Conservation (phyloP, 2,888 invertebrate genomes). For the Plagodis pulveraria region DNA sequence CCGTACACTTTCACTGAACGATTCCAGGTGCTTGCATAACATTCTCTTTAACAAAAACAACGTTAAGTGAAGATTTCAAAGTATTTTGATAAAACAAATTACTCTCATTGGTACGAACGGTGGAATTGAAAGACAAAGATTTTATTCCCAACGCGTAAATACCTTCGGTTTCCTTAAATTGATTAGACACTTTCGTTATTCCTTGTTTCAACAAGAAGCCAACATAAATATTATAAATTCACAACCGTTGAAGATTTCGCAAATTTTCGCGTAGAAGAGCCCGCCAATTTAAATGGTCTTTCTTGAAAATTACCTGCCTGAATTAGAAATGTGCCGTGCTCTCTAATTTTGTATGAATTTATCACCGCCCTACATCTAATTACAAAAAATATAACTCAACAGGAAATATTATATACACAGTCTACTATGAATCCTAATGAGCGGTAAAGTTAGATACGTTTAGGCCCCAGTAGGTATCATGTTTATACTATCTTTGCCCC, state of each 20-base stretch:
- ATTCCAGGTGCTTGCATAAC: slow-evolving; percentile 21
- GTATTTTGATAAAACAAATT: slow-evolving; percentile 27
- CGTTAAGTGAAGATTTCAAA: slow-evolving; percentile 13
- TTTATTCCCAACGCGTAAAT: slow-evolving; percentile 39
- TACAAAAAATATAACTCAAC: slow-evolving; percentile 23
- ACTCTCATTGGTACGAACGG: slow-evolving; percentile 30
- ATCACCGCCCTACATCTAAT: slow-evolving; percentile 23
- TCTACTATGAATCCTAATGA: slow-evolving; percentile 17
- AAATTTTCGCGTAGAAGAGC: slow-evolving; percentile 27
- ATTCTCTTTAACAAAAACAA: slow-evolving; percentile 9
- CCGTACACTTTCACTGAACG: slow-evolving; percentile 25
- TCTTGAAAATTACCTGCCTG: slow-evolving; percentile 31
- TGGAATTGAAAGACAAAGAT: slow-evolving; percentile 19
- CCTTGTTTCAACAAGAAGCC: slow-evolving; percentile 43
- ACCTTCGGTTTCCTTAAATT: slow-evolving; percentile 48
- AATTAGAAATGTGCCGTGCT: slow-evolving; percentile 19
- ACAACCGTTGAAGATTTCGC: slow-evolving; percentile 29
- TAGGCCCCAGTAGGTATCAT: slow-evolving; percentile 9
- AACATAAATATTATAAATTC: slow-evolving; percentile 42
- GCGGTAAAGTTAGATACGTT: slow-evolving; percentile 1
- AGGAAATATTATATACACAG: slow-evolving; percentile 16
- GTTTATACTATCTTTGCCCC: slow-evolving; percentile 12
- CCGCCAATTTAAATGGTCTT: slow-evolving; percentile 34
- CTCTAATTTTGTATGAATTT: slow-evolving; percentile 31
- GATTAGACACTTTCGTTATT: slow-evolving; percentile 50